These are phyloP conservation scores for Conus betulinus DNA, from an alignment of 1,140 invertebrate species.

Conservation along the genomic window DNA sequence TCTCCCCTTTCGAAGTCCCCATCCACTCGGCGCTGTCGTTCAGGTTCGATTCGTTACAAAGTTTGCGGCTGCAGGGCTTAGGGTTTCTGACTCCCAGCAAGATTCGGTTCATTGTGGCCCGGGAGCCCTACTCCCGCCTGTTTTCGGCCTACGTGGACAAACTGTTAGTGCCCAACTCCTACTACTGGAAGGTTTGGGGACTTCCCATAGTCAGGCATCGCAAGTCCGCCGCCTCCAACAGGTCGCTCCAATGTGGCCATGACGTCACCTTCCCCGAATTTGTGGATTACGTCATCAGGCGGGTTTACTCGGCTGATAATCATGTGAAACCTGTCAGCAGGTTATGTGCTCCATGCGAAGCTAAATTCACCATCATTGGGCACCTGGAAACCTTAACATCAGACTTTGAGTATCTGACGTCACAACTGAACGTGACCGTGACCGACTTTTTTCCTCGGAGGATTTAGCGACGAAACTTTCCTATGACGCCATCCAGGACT, in stretches of 20 bases:
- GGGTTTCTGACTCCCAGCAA: not conserved
- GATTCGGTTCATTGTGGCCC: slow-evolving; percentile 22
- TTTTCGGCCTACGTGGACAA: slow-evolving; percentile 44
- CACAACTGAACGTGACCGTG: not conserved
- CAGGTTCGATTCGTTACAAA: not conserved
- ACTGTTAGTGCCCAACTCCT: slow-evolving; percentile 35
- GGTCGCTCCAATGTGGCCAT: slow-evolving; percentile 34
- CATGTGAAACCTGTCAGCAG: slow-evolving; percentile 36
- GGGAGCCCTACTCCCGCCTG: slow-evolving; percentile 35
- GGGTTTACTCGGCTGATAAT: not conserved
- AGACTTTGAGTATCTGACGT: slow-evolving; percentile 26
- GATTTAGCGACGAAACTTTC: not conserved
- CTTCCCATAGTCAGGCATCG: slow-evolving; percentile 9
- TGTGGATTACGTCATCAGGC: slow-evolving; percentile 32
- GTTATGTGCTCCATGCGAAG: slow-evolving; percentile 37
- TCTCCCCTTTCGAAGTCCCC: slow-evolving; percentile 18
- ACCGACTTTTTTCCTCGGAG: not conserved
- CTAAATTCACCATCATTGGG: slow-evolving; percentile 35
- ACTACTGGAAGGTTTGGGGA: slow-evolving; percentile 30
- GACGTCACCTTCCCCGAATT: slow-evolving; percentile 51
- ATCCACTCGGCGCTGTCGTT: not conserved
- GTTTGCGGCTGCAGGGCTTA: not conserved
- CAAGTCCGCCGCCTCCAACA: not conserved
- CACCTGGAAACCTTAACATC: slow-evolving; percentile 41
- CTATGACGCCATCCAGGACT: slow-evolving; percentile 29